Base-by-base conservation (phyloP, 2,888 invertebrate species). In the Lasioglossum lativentre region DNA sequence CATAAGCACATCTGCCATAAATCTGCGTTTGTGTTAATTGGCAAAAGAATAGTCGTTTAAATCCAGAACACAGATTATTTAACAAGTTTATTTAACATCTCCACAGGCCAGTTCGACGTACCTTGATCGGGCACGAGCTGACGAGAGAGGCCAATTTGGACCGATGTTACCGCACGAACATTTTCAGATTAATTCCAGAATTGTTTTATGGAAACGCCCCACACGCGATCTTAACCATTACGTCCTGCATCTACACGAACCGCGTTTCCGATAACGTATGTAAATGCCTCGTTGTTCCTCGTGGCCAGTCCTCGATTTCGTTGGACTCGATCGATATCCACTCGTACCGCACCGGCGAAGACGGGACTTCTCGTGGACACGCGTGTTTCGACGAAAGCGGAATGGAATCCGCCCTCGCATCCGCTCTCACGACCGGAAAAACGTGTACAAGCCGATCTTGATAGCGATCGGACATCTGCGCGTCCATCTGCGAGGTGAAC, bases 181-280 rank as follows among this genome's bases (percentile, higher is more conserved):
- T 52, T 23, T 52, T 52, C 52, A 23, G 23, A 52, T 52, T 52
- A 52, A 52, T 52, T 52, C 23, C 23, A 23, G 23, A 52, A n/a
- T 10, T 10, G 56, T 56, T 56, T 56, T 56, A n/a, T n/a, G 56
- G 56, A 56, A 56, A 56, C 23, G 45, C 66, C 16, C 27, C 19
- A n/a, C 77, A 47, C 77, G 77, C 77, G n/a, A 77, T 77, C 77
- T 70, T 70, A 38, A 19, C 52, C 27, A 52, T 70, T 77, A 77
- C 68, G 19, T 4, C 6, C 40, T 47, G 52, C 77, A 27, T 52
- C 45, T 40, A 27, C 77, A 38, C 66, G 76, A 68, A 40, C 52
- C n/a, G 27, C 66, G 45, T 47, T 68, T 38, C 68, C 66, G 45
- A 47, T 68, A 76, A 68, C 76, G n/a, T 47, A 68, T 52, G 47